Conservation (phyloP, 1,140 invertebrate genomes). For the Drosophila lacteicornis region DNA sequence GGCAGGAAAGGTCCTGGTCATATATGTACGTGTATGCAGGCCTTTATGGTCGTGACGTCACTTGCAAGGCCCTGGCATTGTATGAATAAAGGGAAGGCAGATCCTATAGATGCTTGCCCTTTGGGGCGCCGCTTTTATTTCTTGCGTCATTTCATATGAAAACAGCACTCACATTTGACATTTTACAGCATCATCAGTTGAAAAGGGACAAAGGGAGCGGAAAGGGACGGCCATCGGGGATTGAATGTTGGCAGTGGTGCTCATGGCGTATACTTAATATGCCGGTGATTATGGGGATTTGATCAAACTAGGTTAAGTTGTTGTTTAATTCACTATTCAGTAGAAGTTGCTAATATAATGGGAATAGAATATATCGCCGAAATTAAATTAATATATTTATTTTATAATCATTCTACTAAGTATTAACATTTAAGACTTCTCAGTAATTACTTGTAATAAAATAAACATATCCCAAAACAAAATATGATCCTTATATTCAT, state of each 20-base stretch:
- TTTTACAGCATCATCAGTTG: conserved; percentile 64
- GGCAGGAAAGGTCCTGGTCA: background rate
- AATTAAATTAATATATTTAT: background rate
- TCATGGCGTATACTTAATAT: conserved; percentile 43
- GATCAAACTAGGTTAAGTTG: background rate
- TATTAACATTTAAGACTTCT: background rate
- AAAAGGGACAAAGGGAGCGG: conserved; percentile 4
- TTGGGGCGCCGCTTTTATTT: conserved; percentile 64
- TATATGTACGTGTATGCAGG: background rate
- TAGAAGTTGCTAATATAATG: no score
- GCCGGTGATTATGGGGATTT: conserved; percentile 4
- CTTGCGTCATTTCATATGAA: conserved; percentile 78
- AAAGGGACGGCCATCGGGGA: conserved; percentile 20
- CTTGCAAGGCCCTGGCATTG: conserved; percentile 31
- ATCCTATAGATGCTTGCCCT: conserved; percentile 57
- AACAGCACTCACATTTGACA: conserved; percentile 76
- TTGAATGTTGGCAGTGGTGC: conserved; percentile 14
- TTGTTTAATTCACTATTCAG: background rate
- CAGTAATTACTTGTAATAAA: background rate
- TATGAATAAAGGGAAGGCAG: conserved; percentile 24
- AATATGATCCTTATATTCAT: background rate
- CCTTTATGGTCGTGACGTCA: conserved; percentile 54
- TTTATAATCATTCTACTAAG: no score
- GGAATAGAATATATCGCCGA: no score
- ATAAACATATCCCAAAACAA: background rate